Base-by-base conservation (phyloP, 92 coral and sea anemone species). In the Chrysogorgia sp. region DNA sequence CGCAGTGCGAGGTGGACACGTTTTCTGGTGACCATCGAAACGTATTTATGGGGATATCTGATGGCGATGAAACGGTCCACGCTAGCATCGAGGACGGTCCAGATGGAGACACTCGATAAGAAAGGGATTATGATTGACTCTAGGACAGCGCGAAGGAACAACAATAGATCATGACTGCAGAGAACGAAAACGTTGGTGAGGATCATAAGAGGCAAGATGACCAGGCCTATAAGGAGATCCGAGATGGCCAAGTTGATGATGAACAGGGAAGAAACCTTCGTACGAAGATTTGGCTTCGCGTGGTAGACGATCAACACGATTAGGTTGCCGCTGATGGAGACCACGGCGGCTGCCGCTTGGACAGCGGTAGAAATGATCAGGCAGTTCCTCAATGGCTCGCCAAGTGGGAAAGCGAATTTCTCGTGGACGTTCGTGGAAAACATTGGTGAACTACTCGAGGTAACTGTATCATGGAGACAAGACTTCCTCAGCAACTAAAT, bases 361-460 rank as follows among this genome's bases (percentile, higher is more conserved):
- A 63, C 21, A 29, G 15, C 47, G 34, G 40, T 29, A 6, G 69
- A 63, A 63, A 33, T 33, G 3, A 34, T 63, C 7, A 63, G 69
- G 28, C 10, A 2, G 7, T 20, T 29, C 3, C 40, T 14, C 3
- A 34, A 3, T 19, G 25, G 20, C 21, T 63, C 43, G 10, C 69
- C 32, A 2, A 63, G n/a, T 19, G 69, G 69, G 26, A 63, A 41
- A 37, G 69, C 69, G n/a, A 63, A 63, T 41, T 63, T 63, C 10
- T 63, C 69, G 45, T 63, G 5, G 19, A 63, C 14, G 8, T 63
- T 63, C 40, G 69, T 63, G 1, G 69, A 63, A 43, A 63, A 63
- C 69, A 63, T 63, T 37, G 43, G 5, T 37, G 43, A 37, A 37
- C 5, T 37, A 37, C 43, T 4, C 5, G 43, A 5, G 12, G 12